These are phyloP conservation scores for Nasonia longicornis DNA, from an alignment of 1,140 invertebrate genomes.

Conservation along the genomic window DNA sequence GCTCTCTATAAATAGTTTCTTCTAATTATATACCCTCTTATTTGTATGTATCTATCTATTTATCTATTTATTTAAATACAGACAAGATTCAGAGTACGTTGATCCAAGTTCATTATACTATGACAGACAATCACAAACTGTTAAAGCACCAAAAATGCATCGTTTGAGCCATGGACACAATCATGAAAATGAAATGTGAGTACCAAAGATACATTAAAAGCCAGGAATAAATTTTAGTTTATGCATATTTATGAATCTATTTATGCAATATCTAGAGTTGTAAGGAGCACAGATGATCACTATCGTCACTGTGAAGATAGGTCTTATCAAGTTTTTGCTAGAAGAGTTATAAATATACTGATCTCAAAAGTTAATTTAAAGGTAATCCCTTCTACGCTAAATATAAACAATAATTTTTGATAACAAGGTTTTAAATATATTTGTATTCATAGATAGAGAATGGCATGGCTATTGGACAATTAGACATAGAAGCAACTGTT, in stretches of 20 bases:
- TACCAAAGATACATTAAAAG: background rate
- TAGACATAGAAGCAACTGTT: slow-evolving; percentile 52
- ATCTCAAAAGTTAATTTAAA: slow-evolving; percentile 52
- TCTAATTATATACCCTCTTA: background rate
- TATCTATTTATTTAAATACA: slow-evolving; percentile 37
- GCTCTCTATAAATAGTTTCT: background rate
- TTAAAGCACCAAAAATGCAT: slow-evolving; percentile 33
- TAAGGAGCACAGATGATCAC: background rate
- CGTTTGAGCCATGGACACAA: background rate
- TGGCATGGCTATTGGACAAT: slow-evolving; percentile 48
- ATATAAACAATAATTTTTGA: slow-evolving; percentile 13
- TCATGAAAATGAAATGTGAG: slow-evolving; percentile 14
- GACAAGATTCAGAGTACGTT: slow-evolving; percentile 46
- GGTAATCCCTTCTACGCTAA: slow-evolving; percentile 42
- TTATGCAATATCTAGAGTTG: background rate
- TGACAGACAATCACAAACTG: slow-evolving; percentile 33
- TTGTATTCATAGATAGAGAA: slow-evolving; percentile 47
- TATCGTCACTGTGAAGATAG: slow-evolving; percentile 42
- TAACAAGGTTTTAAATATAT: background rate
- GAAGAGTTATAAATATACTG: slow-evolving; percentile 54
- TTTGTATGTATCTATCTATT: background rate
- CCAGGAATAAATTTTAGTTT: background rate
- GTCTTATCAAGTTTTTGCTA: slow-evolving; percentile 53
- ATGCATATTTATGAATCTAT: background rate
- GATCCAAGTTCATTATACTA: slow-evolving; percentile 58